Evolutionary conservation across 2,888 invertebrate genomes (phyloP), one percentile per base, ranked within the genome.

Genomic region (Periphyllus acericola): DNA sequence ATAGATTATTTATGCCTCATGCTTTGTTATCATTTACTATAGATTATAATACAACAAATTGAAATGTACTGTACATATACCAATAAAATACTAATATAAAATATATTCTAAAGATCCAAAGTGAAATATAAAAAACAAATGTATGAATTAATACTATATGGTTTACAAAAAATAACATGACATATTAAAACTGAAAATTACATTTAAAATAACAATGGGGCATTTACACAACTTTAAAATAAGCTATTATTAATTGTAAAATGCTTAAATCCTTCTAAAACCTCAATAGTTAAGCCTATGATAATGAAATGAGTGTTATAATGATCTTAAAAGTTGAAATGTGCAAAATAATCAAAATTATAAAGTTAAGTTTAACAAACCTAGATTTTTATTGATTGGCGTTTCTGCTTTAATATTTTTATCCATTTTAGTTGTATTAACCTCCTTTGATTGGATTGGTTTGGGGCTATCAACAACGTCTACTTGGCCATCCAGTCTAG

Each of bases 401-500:
- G 74, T 32, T 46, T 87, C 87, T 9, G 60, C 74, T 75, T 66
- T 87, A 46, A 19, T 32, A 3, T 74, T 80, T 74, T 87, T 87
- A 34, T 87, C 87, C 25, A 81, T 74, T 32, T 81, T 87, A 4
- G 36, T n/a, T 72, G 72, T 55, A 74, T 75, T 84, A 3, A 17
- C 46, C 3, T 87, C 87, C 25, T 87, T 87, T 25, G 74, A 32
- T 80, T 81, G 81, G 80, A 87, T 81, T 87, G 80, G 32, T 84
- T 87, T 87, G 19, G 80, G 80, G 32, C 87, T 87, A 32, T 87
- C 86, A 11, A 87, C 80, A 40, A 74, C 81, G 66, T 87, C 87
- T 66, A 40, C 19, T 87, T 87, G 79, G 3, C 89, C 89, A 79
- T 89, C 89, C 76, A 89, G 40, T 68, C 89, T 89, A 75, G 52